Percentiles rank a stretch among this genome's conserved stretches.
Conservation (phyloP, 2,797 vertebrate species). For the Psittacula echo region DNA sequence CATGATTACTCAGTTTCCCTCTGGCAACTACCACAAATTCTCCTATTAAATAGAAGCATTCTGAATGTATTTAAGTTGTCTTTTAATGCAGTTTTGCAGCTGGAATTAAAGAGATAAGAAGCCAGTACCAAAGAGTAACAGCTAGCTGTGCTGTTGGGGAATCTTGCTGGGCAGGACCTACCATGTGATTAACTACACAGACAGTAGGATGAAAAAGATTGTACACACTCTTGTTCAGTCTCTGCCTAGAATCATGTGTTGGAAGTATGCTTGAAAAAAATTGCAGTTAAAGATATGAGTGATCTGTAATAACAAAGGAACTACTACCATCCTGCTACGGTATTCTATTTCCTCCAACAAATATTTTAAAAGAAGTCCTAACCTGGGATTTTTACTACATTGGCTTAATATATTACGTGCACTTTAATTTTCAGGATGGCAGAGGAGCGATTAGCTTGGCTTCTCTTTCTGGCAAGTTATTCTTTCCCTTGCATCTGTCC, state of each 20-base stretch:
- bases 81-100: background rate
- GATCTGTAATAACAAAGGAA: slow-evolving; percentile 15
- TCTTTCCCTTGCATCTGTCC: background rate
- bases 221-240: background rate
- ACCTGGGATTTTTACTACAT: background rate
- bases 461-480: background rate
- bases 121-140: background rate
- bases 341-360: background rate
- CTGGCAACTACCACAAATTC: background rate
- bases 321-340: background rate
- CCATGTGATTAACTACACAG: background rate
- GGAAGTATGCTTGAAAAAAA: background rate
- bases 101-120: slow-evolving; percentile 12
- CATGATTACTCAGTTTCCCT: background rate
- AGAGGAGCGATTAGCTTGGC: background rate
- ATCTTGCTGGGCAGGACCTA: slow-evolving; percentile 9
- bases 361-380: background rate
- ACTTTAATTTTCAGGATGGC: background rate
- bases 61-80: background rate
- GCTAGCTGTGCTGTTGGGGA: background rate
- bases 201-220: background rate
- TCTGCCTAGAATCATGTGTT: background rate
- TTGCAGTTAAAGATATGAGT: background rate
- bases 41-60: background rate
- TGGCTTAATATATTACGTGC: background rate